Evolutionary conservation across 2,113 vertebrate species (phyloP).

Genomic region (Spea multiplicata): DNA sequence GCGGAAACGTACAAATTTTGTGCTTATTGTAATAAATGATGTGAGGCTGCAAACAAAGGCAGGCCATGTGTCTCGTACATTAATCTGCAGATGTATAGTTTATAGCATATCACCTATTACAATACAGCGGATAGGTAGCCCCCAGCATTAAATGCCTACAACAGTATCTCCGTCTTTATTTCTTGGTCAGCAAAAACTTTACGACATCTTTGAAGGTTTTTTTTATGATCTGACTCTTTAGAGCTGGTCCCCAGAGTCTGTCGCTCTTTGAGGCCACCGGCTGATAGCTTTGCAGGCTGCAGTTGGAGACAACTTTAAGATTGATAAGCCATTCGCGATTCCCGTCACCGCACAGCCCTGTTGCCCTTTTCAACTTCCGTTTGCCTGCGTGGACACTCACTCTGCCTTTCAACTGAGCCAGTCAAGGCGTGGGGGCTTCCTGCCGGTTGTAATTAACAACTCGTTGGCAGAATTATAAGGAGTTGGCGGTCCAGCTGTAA

Average conservation of each 20-base stretch:
- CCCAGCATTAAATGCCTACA: no score
- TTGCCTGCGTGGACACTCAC: constrained; percentile 6
- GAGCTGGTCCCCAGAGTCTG: not conserved
- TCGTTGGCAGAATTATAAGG: constrained; percentile 43
- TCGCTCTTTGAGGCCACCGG: not conserved
- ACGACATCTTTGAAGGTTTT: no score
- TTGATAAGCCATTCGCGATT: constrained; percentile 6
- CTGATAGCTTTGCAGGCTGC: constrained; percentile 19
- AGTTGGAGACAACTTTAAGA: constrained; percentile 1
- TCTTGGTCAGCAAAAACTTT: no score
- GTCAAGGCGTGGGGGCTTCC: constrained; percentile 8
- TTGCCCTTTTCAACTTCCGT: constrained; percentile 41
- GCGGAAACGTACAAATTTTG: no score
- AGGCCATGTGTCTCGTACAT: no score
- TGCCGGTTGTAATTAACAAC: constrained; percentile 47
- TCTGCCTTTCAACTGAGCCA: constrained; percentile 38
- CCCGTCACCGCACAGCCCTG: constrained; percentile 26
- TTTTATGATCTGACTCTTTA: no score
- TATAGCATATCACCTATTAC: no score
- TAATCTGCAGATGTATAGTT: no score
- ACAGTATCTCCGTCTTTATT: no score
- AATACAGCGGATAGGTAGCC: no score
- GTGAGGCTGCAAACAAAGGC: no score
- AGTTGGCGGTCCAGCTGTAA: constrained; percentile 42
- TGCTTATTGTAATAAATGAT: no score